phyloP scores from a whole-genome alignment of 2,797 vertebrate genomes.

The Typhlichthys eigenmanni region DNA sequence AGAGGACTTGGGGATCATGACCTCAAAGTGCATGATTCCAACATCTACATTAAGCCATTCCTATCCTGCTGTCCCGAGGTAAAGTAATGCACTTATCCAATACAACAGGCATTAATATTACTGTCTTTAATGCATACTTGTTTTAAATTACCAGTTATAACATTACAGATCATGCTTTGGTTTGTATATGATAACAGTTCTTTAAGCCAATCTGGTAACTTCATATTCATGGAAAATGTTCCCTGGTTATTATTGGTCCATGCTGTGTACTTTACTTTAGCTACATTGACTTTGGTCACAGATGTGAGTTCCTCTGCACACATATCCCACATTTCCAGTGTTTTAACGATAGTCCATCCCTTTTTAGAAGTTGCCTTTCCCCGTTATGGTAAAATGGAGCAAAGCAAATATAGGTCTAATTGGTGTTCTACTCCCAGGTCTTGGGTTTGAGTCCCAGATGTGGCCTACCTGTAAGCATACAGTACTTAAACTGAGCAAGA shows the following conservation, averaged over 20 bases:
- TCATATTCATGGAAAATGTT: not conserved
- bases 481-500: no score
- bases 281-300: not conserved
- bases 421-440: no score
- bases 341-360: not conserved
- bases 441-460: no score
- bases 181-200: not conserved
- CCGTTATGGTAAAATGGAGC: no score
- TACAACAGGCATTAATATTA: not conserved
- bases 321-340: slow-evolving; percentile 36
- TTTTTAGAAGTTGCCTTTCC: slow-evolving; percentile 4
- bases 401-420: no score
- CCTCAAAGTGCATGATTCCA: slow-evolving; percentile 95
- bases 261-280: slow-evolving; percentile 28
- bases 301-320: slow-evolving; percentile 23
- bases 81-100: slow-evolving; percentile 28
- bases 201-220: slow-evolving; percentile 16
- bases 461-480: no score
- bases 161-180: not conserved
- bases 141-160: not conserved
- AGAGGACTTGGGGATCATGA: slow-evolving; percentile 95
- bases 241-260: slow-evolving; percentile 2
- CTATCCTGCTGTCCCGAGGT: slow-evolving; percentile 97
- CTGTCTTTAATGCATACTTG: not conserved
- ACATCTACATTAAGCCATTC: slow-evolving; percentile 98